Evolutionary conservation across 2,113 vertebrate species (phyloP), one percentile per base, ranked within the genome.

Genomic region (Thalassoma bifasciatum): DNA sequence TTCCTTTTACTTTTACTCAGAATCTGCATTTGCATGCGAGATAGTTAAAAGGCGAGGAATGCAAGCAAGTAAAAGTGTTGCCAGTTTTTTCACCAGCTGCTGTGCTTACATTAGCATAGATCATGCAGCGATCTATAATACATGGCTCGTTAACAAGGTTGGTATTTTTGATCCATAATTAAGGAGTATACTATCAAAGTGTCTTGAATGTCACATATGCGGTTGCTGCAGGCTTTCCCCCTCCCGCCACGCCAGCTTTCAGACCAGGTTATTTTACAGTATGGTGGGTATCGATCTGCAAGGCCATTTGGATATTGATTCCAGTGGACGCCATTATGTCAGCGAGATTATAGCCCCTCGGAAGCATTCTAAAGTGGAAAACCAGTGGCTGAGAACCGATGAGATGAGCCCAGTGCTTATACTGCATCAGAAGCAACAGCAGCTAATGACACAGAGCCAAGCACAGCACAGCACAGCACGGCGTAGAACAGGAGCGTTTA

Each of bases 251-350:
- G 52, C 46, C 73, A 70, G 50, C 53, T 66, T 75, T 77, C 47
- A 10, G 77, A 56, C 78, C 78, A 74, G 69, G 46, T 82, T 83
- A 66, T 88, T 81, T 56, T 82, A 86, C 81, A 82, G 77, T 86
- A 82, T 52, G 67, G 84, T 77, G 21, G 71, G 59, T 77, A 92
- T 93, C 56, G 91, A 94, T 86, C 67, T 56, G 2, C 38, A 1
- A 2, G 84, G 87, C 89, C 84, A 77, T 91, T 90, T 86, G 82
- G 71, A 79, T 86, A 93, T 93, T 87, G 93, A 94, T 91, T 82
- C 70, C 68, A 82, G 76, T 85, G 84, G 90, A 84, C 52, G 81
- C 86, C 88, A 91, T 93, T 91, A 92, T 88, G 86, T 89, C 89
- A 74, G 83, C 64, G 84, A 81, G 89, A 87, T 88, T 92, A 86